These are phyloP conservation scores for Karalla daura DNA, from an alignment of 2,797 vertebrate genomes.

Conservation along the genomic window DNA sequence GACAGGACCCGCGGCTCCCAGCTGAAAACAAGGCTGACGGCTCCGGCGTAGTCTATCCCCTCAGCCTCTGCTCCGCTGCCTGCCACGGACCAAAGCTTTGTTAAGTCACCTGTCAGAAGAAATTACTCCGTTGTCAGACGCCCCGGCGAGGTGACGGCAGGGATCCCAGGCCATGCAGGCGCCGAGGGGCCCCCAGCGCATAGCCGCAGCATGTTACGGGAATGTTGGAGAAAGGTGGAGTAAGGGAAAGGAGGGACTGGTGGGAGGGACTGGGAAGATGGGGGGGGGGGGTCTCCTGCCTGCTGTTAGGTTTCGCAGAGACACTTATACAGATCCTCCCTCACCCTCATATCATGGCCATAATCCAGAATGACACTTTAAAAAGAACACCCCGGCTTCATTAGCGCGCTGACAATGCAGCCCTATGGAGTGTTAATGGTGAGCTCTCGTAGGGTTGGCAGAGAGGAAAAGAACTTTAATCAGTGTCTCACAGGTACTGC, in stretches of 20 bases:
- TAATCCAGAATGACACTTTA: conserved; percentile 78
- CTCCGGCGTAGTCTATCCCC: conserved; percentile 30
- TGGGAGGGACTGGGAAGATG: too few relatives aligned
- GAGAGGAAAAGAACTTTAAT: conserved; percentile 72
- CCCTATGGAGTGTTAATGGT: conserved; percentile 66
- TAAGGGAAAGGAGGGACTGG: too few relatives aligned
- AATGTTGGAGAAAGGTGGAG: too few relatives aligned
- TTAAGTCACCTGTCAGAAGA: conserved; percentile 80
- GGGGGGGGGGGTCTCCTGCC: too few relatives aligned
- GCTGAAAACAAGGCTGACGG: conserved; percentile 57
- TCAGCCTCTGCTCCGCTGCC: conserved; percentile 50
- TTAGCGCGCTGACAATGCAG: conserved; percentile 70
- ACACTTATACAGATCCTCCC: conserved; percentile 59
- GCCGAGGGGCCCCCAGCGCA: conserved; percentile 35
- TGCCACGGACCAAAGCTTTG: conserved; percentile 70
- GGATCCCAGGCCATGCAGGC: conserved; percentile 49
- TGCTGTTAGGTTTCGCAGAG: conserved; percentile 60
- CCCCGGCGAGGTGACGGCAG: conserved; percentile 49
- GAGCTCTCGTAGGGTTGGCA: conserved; percentile 73
- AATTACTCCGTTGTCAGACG: conserved; percentile 71
- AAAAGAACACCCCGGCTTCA: conserved; percentile 71
- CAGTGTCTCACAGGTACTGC: conserved; percentile 74
- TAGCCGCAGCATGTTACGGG: conserved; percentile 17
- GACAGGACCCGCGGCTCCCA: conserved; percentile 34
- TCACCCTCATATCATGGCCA: conserved; percentile 52